Evolutionary conservation across 2,797 vertebrate species (phyloP).

Genomic region (Chelidonichthys spinosus): DNA sequence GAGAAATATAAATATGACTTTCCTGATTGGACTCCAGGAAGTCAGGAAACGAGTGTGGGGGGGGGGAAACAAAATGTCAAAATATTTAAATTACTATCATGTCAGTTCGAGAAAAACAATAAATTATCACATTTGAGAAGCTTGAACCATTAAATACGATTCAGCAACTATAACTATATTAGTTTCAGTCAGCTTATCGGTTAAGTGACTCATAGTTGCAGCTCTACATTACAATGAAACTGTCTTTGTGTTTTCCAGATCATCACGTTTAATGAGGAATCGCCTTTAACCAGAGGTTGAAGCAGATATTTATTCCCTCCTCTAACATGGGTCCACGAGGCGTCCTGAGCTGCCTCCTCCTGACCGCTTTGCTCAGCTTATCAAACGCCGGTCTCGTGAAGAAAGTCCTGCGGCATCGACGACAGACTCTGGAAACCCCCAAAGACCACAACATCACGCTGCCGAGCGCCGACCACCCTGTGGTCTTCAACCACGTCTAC

Average conservation of each 20-base stretch:
- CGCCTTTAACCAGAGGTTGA: conserved; percentile 17
- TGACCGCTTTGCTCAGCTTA: conserved; percentile 78
- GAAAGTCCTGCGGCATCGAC: conserved; percentile 88
- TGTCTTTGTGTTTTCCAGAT: conserved; percentile 62
- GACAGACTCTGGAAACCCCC: conserved; percentile 58
- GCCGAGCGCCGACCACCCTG: conserved; percentile 84
- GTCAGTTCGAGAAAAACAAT: too few relatives aligned
- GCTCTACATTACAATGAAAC: conserved; percentile 3
- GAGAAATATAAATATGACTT: too few relatives aligned
- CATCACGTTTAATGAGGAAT: conserved; percentile 16
- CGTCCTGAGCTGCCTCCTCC: conserved; percentile 78
- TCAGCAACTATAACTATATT: too few relatives aligned
- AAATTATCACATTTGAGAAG: too few relatives aligned
- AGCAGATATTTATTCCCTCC: conserved; percentile 32
- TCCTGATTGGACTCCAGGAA: too few relatives aligned
- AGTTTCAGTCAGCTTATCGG: neutral
- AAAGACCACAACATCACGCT: conserved; percentile 84
- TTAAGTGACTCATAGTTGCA: neutral
- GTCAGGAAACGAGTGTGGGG: too few relatives aligned
- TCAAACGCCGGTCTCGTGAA: conserved; percentile 87
- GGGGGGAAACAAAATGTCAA: too few relatives aligned
- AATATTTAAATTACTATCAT: too few relatives aligned
- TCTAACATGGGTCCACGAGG: conserved; percentile 84
- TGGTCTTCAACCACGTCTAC: conserved; percentile 96
- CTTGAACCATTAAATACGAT: too few relatives aligned